Conservation (phyloP, 1,140 invertebrate species). For the Aphidius gifuensis region DNA sequence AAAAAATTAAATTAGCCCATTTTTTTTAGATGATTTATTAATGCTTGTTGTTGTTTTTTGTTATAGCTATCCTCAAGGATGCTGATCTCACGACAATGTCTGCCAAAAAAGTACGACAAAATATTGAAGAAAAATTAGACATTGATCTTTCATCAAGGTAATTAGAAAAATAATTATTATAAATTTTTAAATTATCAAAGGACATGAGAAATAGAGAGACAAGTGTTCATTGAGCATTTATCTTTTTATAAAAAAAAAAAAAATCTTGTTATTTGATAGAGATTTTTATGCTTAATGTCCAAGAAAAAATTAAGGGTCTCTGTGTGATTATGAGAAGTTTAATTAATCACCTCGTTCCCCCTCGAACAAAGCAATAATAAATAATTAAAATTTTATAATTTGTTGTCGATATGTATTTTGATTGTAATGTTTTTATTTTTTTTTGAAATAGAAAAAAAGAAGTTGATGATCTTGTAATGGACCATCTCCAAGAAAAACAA, state of each 20-base stretch:
- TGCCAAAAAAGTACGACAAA: slow-evolving; percentile 86
- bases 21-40: slow-evolving; percentile 14
- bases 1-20: neutral
- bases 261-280: neutral
- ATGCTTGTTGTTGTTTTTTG: slow-evolving; percentile 30
- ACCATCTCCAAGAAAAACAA: slow-evolving; percentile 63
- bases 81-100: slow-evolving; percentile 81
- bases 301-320: slow-evolving; percentile 46
- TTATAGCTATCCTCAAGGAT: slow-evolving; percentile 79
- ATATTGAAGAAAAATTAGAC: slow-evolving; percentile 78
- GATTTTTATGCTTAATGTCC: slow-evolving; percentile 33
- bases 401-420: neutral
- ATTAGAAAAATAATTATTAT: slow-evolving; percentile 18
- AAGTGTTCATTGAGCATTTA: neutral
- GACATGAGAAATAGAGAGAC: no score
- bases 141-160: slow-evolving; percentile 69
- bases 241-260: slow-evolving; percentile 1
- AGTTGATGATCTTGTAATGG: slow-evolving; percentile 81
- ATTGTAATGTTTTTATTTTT: slow-evolving; percentile 6
- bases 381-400: neutral
- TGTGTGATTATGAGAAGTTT: slow-evolving; percentile 38
- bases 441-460: slow-evolving; percentile 69
- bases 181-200: neutral
- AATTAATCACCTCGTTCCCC: slow-evolving; percentile 50
- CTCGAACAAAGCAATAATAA: slow-evolving; percentile 36